Evolutionary conservation across 2,888 invertebrate genomes (phyloP).

Genomic region (Amphimallon solstitiale): DNA sequence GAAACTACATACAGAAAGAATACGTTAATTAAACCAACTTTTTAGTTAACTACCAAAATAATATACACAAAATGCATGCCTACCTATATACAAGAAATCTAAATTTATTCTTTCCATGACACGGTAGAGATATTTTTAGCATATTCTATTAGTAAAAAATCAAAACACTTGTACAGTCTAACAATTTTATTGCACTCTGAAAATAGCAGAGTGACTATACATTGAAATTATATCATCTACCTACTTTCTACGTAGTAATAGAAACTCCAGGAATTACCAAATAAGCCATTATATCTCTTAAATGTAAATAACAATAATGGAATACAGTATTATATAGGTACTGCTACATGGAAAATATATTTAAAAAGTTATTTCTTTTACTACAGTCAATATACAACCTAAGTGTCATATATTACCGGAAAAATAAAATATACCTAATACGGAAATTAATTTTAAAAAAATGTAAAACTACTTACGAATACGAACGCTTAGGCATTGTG

Average conservation of each 20-base stretch:
- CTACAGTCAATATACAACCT: too few relatives aligned
- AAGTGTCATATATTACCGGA: too few relatives aligned
- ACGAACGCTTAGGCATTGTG: conserved; percentile 36
- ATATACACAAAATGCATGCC: neutral
- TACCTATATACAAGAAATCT: conserved; percentile 3
- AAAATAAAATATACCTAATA: too few relatives aligned
- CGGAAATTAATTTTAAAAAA: neutral
- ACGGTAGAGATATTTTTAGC: conserved; percentile 10
- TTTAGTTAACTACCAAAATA: neutral
- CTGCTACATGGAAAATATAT: too few relatives aligned
- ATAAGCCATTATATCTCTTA: too few relatives aligned
- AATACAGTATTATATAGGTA: too few relatives aligned
- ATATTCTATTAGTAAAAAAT: conserved; percentile 6
- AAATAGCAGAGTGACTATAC: conserved; percentile 6
- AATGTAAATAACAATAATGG: too few relatives aligned
- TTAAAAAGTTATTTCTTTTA: too few relatives aligned
- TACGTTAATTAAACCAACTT: neutral
- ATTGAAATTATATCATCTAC: neutral
- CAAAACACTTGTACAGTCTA: conserved; percentile 14
- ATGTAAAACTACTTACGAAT: conserved; percentile 35
- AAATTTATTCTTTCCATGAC: neutral
- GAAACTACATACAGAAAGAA: neutral
- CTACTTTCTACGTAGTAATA: neutral
- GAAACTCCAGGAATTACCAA: neutral
- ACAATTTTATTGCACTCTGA: conserved; percentile 8